Evolutionary conservation across 2,888 invertebrate species (phyloP).

Genomic region (Orchesellides sinensis): DNA sequence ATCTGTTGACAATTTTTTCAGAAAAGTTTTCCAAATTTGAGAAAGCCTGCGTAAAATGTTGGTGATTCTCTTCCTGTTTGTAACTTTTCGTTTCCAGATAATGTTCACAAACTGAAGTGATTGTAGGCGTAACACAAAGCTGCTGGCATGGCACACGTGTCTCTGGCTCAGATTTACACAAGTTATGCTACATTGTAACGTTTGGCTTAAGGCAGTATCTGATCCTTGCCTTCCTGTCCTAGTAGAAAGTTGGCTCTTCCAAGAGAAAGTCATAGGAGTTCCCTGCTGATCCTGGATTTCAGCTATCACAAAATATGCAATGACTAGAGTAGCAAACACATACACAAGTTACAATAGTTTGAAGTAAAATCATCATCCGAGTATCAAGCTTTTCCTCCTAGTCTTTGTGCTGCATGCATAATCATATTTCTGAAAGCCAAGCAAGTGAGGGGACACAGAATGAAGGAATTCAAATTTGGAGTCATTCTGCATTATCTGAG

Average conservation of each 20-base stretch:
- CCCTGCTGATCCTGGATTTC: slow-evolving; percentile 33
- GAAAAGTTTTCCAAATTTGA: slow-evolving; percentile 44
- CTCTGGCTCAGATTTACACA: slow-evolving; percentile 58
- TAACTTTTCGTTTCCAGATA: slow-evolving; percentile 35
- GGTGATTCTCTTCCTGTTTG: slow-evolving; percentile 8
- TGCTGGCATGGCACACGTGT: slow-evolving; percentile 28
- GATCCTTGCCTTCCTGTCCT: slow-evolving; percentile 35
- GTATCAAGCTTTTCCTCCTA: not conserved
- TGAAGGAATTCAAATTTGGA: not conserved
- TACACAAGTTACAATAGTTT: not conserved
- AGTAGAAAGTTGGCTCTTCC: slow-evolving; percentile 11
- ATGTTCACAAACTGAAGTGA: slow-evolving; percentile 14
- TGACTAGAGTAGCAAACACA: too few species aligned
- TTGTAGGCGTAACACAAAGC: not conserved
- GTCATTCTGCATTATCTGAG: not conserved
- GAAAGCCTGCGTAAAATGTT: not conserved
- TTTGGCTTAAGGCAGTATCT: slow-evolving; percentile 52
- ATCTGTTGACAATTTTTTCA: slow-evolving; percentile 26
- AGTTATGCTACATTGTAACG: slow-evolving; percentile 21
- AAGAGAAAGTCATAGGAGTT: slow-evolving; percentile 32
- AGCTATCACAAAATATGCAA: slow-evolving; percentile 32
- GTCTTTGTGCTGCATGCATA: slow-evolving; percentile 30
- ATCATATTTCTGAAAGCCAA: slow-evolving; percentile 7
- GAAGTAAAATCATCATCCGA: not conserved
- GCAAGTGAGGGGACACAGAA: not conserved